A percentile compares a stretch with the other conserved stretches of the same genome.
Evolutionary conservation across 2,797 vertebrate genomes (phyloP).

Genomic region (Typhlichthys subterraneus): DNA sequence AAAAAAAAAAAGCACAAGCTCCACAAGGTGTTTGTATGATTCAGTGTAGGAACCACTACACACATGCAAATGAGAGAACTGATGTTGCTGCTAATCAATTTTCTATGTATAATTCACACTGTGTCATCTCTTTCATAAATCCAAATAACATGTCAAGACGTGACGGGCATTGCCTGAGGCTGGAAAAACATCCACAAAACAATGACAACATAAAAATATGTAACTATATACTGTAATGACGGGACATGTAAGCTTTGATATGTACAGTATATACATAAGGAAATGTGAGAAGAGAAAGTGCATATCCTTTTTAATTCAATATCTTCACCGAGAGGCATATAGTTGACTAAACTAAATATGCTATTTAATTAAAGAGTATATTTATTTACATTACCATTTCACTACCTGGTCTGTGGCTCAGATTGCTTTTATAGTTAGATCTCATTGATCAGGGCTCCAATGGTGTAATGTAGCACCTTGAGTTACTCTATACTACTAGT

Average conservation of each 20-base stretch:
- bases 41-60: constrained; percentile 50
- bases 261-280: too few species aligned
- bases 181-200: constrained; percentile 26
- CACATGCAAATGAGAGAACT: constrained; percentile 68
- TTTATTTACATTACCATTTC: too few species aligned
- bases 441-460: too few species aligned
- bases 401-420: too few species aligned
- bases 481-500: too few species aligned
- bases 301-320: too few species aligned
- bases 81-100: constrained; percentile 58
- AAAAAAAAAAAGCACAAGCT: not conserved
- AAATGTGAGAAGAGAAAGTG: too few species aligned
- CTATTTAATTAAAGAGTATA: too few species aligned
- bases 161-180: constrained; percentile 36
- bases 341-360: too few species aligned
- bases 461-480: too few species aligned
- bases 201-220: constrained; percentile 1
- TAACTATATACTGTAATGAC: not conserved
- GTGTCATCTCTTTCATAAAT: constrained; percentile 47
- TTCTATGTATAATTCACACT: constrained; percentile 54
- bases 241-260: not conserved
- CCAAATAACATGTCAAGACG: constrained; percentile 52
- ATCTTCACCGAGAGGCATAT: too few species aligned
- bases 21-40: constrained; percentile 65
- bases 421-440: too few species aligned